These are phyloP conservation scores for Cheilosia impressa DNA, from an alignment of 2,888 invertebrate species.

Conservation along the genomic window DNA sequence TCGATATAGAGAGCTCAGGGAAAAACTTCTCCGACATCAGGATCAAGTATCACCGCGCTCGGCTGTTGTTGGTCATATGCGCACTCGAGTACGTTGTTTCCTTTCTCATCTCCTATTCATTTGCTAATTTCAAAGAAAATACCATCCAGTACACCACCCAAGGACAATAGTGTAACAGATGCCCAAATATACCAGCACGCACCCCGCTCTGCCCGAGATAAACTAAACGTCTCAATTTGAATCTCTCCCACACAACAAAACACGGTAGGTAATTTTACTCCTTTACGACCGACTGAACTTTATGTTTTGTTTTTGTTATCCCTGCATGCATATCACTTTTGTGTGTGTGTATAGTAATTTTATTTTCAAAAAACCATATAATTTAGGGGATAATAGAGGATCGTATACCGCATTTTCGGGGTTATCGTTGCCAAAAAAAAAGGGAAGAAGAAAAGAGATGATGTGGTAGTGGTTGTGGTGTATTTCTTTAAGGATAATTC, in stretches of 20 bases:
- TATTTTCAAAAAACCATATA: conserved; percentile 67
- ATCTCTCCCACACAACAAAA: conserved; percentile 15
- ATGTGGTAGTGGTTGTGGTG: conserved; percentile 58
- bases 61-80: conserved; percentile 27
- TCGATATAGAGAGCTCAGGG: background rate
- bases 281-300: conserved; percentile 62
- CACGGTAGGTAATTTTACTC: conserved; percentile 59
- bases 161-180: conserved; percentile 64
- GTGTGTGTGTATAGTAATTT: conserved; percentile 59
- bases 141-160: conserved; percentile 55
- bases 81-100: conserved; percentile 15
- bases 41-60: conserved; percentile 53
- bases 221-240: conserved; percentile 70
- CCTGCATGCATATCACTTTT: conserved; percentile 64
- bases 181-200: conserved; percentile 26
- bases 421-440: conserved; percentile 30
- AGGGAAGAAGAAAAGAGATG: conserved; percentile 20
- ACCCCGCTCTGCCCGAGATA: conserved; percentile 15
- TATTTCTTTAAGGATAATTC: conserved; percentile 67
- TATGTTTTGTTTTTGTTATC: conserved; percentile 53
- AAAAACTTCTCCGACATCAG: conserved; percentile 12
- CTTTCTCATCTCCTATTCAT: conserved; percentile 25
- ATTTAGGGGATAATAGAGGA: conserved; percentile 73
- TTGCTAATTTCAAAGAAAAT: conserved; percentile 65
- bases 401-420: conserved; percentile 58